Evolutionary conservation across 2,113 vertebrate genomes (phyloP), one percentile per base, ranked within the genome.

Genomic region (Dromiciops gliroides): DNA sequence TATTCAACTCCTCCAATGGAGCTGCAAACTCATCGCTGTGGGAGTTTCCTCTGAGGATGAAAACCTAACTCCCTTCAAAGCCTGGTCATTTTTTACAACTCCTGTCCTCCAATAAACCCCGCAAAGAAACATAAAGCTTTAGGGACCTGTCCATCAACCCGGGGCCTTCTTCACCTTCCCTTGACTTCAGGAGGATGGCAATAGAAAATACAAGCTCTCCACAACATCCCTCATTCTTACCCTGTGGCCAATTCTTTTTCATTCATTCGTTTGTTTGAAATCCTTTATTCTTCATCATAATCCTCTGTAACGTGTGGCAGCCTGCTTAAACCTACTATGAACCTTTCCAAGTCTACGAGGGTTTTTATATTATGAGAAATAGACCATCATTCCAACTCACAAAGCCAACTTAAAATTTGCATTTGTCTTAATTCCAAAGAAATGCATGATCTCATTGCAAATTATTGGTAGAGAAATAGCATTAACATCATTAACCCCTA

Each of bases 331-430:
- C n/a, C 37, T 22, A 44, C 16, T n/a, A 83, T 44, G 19, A 44
- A 19, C 6, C n/a, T 83, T 83, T 44, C 16, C 67, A 83, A 44
- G 26, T 83, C 67, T 83, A n/a, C 22, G 19, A 96, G 94, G 28
- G 37, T 93, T 92, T 97, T 90, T 94, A 95, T 95, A 91, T 53
- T 89, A 90, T 94, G 48, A 92, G 22, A 92, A 96, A 95, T 92
- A 94, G 90, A 88, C 53, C 83, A 47, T 44, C 88, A 95, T 93
- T 60, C 60, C 93, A 95, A 95, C 60, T 92, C 94, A 95, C 50
- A 95, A 93, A 89, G 44, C 4, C 90, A 95, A 94, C 47, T 88
- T 92, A 53, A 93, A 89, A 93, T 95, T 26, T 3, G 28, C 4
- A 90, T 94, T 12, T 25, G 89, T 90, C 95, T 95, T 95, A 92